phyloP scores from a whole-genome alignment of 2,888 invertebrate species.

The Abrostola triplasia region DNA sequence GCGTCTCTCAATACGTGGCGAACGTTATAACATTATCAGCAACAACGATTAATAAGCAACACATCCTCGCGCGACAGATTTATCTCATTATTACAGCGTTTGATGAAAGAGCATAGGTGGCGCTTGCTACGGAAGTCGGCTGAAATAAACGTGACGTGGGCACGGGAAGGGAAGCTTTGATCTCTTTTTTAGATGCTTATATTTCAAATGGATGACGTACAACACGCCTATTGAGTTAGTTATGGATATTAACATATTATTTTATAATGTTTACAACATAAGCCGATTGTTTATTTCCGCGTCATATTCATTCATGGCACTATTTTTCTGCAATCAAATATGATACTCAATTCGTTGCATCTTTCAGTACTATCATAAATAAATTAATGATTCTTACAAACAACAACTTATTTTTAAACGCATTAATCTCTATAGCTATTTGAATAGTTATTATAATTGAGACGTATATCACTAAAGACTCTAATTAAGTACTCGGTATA shows the following conservation, averaged over 20 bases:
- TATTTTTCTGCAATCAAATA: no score
- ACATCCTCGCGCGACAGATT: slow-evolving; percentile 43
- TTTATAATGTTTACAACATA: not conserved
- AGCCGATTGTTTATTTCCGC: not conserved
- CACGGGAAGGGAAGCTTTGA: slow-evolving; percentile 28
- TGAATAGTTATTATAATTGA: no score
- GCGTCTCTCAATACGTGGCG: slow-evolving; percentile 14
- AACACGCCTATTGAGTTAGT: slow-evolving; percentile 6
- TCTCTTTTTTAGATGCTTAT: slow-evolving; percentile 17
- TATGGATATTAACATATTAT: slow-evolving; percentile 14
- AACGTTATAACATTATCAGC: slow-evolving; percentile 15
- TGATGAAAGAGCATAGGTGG: slow-evolving; percentile 33
- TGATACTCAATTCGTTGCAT: no score
- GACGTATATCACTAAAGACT: no score
- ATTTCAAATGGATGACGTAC: slow-evolving; percentile 15
- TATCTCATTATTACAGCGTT: slow-evolving; percentile 26
- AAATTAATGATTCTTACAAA: no score
- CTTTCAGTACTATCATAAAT: no score
- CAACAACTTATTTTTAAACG: no score
- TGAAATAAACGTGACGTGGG: slow-evolving; percentile 47
- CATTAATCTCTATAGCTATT: no score
- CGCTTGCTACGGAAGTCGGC: slow-evolving; percentile 47
- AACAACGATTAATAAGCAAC: slow-evolving; percentile 19
- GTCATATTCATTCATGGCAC: not conserved
- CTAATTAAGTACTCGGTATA: no score